Evolutionary conservation across 2,797 vertebrate genomes (phyloP), one percentile per base, ranked within the genome.

Genomic region (Trachops cirrhosus): DNA sequence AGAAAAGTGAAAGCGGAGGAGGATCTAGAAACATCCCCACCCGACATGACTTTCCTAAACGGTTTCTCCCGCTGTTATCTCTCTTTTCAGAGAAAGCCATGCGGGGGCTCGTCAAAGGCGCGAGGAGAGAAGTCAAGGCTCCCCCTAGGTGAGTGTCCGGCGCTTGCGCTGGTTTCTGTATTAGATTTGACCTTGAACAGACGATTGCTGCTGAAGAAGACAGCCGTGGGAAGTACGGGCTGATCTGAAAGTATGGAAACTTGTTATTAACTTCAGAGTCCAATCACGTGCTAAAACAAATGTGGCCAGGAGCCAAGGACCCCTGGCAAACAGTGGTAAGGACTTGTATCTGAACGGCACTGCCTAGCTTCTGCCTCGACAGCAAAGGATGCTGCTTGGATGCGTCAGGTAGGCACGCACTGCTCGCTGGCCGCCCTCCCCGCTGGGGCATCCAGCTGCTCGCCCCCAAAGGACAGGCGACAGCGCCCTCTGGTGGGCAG

Each of bases 351-450:
- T 10, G 59, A 46, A 22, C 48, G 48, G 44, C 34, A 18, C 14
- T 50, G 75, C 79, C 24, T 29, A 48, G 77, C 75, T 93, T 95
- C 79, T 37, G 62, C 34, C 48, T 89, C 64, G 39, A 68, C 39
- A 37, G 67, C 18, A 46, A 77, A 59, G 64, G 52, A 7, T 14
- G 39, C 83, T 59, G 46, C 21, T 12, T 52, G 94, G 95, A 78
- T 95, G 98, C 95, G 95, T 73, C 98, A 77, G 97, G 97, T 94
- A 97, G 98, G 98, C 98, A 99, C 0, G 57, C 57, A 11, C 57
- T 6, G 62, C 62, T 32, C 62, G 62, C 32, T 6, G 62, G 59
- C 59, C 14, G 11, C 59, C 10, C 98, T 98, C 98, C 98, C 97
- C 96, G 97, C 97, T 98, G 98, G 95, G 97, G 94, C 96, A 6